Percentiles rank a stretch among this genome's conserved stretches.
phyloP scores from a whole-genome alignment of 2,888 invertebrate genomes.

The Nasonia oneida region DNA sequence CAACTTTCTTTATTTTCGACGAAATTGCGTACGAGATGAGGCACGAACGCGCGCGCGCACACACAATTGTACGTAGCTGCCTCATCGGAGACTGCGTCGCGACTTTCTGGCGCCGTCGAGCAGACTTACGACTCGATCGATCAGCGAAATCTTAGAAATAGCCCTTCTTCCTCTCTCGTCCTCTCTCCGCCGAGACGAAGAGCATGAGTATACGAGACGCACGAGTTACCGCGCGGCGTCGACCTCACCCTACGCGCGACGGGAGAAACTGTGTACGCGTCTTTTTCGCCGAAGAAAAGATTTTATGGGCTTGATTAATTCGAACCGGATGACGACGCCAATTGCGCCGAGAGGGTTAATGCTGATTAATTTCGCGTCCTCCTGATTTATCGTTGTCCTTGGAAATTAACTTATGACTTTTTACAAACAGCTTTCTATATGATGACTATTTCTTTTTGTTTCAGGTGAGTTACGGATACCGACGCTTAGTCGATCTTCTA shows the following conservation, averaged over 20 bases:
- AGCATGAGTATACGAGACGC: background rate
- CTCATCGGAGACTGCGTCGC: slow-evolving; percentile 62
- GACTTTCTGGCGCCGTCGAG: slow-evolving; percentile 70
- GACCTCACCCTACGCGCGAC: background rate
- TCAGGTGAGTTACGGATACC: slow-evolving; percentile 46
- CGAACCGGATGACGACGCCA: background rate
- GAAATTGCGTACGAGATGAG: background rate
- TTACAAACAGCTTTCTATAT: background rate
- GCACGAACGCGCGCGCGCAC: background rate
- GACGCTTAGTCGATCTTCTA: background rate
- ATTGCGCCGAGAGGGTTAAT: background rate
- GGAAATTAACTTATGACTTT: background rate
- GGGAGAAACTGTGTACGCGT: background rate
- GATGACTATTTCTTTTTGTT: slow-evolving; percentile 45
- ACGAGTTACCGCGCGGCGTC: slow-evolving; percentile 40
- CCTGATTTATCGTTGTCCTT: background rate
- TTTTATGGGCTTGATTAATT: background rate
- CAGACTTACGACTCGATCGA: slow-evolving; percentile 68
- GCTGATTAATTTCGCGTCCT: too few species aligned
- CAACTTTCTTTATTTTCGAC: slow-evolving; percentile 52
- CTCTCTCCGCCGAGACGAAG: slow-evolving; percentile 14
- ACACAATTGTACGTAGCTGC: slow-evolving; percentile 3
- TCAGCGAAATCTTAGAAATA: slow-evolving; percentile 70
- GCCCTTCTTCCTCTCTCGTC: slow-evolving; percentile 9
- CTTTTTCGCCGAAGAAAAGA: background rate